These are phyloP conservation scores for Idris sp. DNA, from an alignment of 1,140 invertebrate genomes.

Conservation along the genomic window DNA sequence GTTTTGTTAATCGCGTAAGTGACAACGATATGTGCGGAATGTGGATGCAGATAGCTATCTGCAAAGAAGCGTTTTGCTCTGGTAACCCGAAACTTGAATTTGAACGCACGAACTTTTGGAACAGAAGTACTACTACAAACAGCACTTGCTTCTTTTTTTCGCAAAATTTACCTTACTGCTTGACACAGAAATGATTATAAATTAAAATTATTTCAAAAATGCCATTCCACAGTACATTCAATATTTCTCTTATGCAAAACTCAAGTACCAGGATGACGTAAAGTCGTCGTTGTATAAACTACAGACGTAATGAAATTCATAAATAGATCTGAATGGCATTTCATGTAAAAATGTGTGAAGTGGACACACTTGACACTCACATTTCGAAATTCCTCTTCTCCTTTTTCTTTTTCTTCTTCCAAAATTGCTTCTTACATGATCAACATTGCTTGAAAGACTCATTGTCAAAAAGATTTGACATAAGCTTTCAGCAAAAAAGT, in stretches of 20 bases:
- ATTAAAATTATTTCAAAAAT: too few species aligned
- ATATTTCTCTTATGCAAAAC: slow-evolving; percentile 5
- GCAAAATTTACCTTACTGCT: slow-evolving; percentile 12
- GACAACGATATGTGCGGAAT: slow-evolving; percentile 35
- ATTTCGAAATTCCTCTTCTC: slow-evolving; percentile 35
- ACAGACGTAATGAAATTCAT: not conserved
- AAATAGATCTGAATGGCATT: slow-evolving; percentile 28
- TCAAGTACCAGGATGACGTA: slow-evolving; percentile 13
- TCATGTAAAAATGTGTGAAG: slow-evolving; percentile 37
- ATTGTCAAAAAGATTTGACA: too few species aligned
- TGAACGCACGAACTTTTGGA: slow-evolving; percentile 31
- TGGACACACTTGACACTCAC: slow-evolving; percentile 22
- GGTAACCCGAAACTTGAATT: slow-evolving; percentile 38
- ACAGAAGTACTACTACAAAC: slow-evolving; percentile 47
- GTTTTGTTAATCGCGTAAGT: not conserved
- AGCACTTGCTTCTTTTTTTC: slow-evolving; percentile 20
- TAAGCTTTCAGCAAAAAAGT: too few species aligned
- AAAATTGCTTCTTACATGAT: too few species aligned
- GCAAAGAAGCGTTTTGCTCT: slow-evolving; percentile 29
- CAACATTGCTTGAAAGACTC: too few species aligned
- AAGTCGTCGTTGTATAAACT: slow-evolving; percentile 3
- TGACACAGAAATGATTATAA: too few species aligned
- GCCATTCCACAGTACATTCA: not conserved
- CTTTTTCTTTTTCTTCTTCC: too few species aligned
- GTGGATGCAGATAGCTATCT: slow-evolving; percentile 26